Evolutionary conservation across 1,140 invertebrate species (phyloP), one percentile per base, ranked within the genome.

Genomic region (Anastrepha ludens): DNA sequence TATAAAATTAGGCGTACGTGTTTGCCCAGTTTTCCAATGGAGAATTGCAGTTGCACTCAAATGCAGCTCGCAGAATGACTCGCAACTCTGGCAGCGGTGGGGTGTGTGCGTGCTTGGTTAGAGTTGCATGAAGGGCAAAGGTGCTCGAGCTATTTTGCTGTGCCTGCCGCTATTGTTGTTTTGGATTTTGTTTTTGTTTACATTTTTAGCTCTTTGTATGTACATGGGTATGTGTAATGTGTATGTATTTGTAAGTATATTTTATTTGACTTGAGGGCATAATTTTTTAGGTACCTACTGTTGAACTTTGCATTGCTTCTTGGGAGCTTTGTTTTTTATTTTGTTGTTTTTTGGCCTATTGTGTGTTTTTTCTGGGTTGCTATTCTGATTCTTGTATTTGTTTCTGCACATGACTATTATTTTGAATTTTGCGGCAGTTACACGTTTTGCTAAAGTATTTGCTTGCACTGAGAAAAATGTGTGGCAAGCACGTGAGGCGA

Each of bases 111-210:
- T 13, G 44, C 9, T 20, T 81, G 47, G 17, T 39, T 81, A 55
- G 55, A 81, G 74, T 81, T 81, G 50, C 74, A 55, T 81, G 74
- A 81, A 81, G 74, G 50, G 74, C 47, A 50, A 58, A 81, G 50
- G 74, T 55, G 74, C 74, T 50, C 11, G n/a, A 0, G 7, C 15
- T 8, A 55, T 41, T 81, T 55, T 55, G 17, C 15, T 55, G 47
- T 55, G n/a, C 74, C 55, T 81, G 47, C 11, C 20, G 13, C 39
- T 78, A 15, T 78, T 78, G 15, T 78, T 67, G 5, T 67, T 78
- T 17, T 20, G 17, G 44, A 7, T 55, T 81, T 29, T 55, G 17
- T 47, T 74, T 74, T 74, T 74, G 74, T 81, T 81, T 81, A 55
- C 47, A 55, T 81, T 81, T 81, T 70, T 55, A 29, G 47, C 74